Evolutionary conservation across 2,113 vertebrate species (phyloP).

Genomic region (Perccottus glenii): DNA sequence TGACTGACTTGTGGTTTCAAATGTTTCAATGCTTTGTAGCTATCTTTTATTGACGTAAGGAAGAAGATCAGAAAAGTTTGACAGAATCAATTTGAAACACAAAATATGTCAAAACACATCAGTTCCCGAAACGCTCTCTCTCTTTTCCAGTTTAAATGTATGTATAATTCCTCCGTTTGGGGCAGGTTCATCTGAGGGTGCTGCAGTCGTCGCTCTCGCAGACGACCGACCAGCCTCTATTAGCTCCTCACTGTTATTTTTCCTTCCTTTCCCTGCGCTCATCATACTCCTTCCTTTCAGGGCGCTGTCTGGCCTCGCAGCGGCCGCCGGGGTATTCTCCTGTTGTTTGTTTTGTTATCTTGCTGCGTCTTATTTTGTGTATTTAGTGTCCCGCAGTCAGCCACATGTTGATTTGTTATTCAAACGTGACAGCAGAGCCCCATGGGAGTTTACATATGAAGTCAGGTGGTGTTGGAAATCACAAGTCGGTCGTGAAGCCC

Average conservation of each 20-base stretch:
- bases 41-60: background rate
- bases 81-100: background rate
- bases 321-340: background rate
- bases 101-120: no score
- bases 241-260: background rate
- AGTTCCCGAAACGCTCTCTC: background rate
- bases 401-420: background rate
- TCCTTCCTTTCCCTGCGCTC: background rate
- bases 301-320: background rate
- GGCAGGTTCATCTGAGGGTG: background rate
- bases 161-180: background rate
- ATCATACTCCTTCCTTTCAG: background rate
- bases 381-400: no score
- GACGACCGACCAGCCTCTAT: background rate
- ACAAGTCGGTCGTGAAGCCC: no score
- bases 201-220: constrained; percentile 5
- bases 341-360: background rate
- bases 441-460: background rate
- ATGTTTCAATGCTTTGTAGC: background rate
- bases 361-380: background rate
- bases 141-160: background rate
- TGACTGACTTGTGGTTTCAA: no score
- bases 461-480: background rate
- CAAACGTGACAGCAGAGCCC: background rate
- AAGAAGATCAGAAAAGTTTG: background rate